A percentile compares a stretch with the other conserved stretches of the same genome.
These are phyloP conservation scores for Styela plicata DNA, from an alignment of 23 tunicate genomes.

Conservation along the genomic window DNA sequence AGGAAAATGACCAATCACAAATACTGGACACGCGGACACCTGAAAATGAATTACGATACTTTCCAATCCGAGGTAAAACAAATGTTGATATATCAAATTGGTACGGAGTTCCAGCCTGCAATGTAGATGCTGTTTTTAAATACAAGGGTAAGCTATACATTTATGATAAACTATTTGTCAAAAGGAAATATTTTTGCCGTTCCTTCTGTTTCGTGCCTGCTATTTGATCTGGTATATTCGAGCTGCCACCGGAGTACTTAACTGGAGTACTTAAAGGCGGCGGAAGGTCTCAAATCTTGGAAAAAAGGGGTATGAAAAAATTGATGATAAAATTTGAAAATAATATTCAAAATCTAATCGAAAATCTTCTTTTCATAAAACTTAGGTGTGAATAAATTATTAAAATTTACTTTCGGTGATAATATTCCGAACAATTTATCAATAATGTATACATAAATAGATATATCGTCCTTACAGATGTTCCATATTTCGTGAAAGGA, in stretches of 20 bases:
- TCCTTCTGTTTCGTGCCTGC: no score
- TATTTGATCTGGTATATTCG: no score
- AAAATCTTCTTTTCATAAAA: no score
- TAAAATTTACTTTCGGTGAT: neutral
- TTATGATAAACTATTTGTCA: no score
- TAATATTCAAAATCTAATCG: no score
- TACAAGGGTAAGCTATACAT: constrained; percentile 68
- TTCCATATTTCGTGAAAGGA: constrained; percentile 54
- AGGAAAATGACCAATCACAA: neutral
- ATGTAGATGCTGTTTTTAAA: constrained; percentile 54
- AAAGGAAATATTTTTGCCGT: no score
- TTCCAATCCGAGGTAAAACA: neutral
- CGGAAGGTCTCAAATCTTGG: no score
- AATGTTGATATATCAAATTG: constrained; percentile 28
- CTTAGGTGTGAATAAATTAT: neutral
- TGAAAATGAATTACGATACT: neutral
- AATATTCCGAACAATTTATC: neutral
- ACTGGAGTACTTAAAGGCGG: no score
- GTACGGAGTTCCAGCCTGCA: constrained; percentile 59
- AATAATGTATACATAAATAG: neutral
- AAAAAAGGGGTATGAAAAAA: no score
- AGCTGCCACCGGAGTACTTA: no score
- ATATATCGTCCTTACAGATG: no score
- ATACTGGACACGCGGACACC: neutral
- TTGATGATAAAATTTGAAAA: no score